These are phyloP conservation scores for Amphiprion ocellaris DNA, from an alignment of 2,113 vertebrate species.

Conservation along the genomic window DNA sequence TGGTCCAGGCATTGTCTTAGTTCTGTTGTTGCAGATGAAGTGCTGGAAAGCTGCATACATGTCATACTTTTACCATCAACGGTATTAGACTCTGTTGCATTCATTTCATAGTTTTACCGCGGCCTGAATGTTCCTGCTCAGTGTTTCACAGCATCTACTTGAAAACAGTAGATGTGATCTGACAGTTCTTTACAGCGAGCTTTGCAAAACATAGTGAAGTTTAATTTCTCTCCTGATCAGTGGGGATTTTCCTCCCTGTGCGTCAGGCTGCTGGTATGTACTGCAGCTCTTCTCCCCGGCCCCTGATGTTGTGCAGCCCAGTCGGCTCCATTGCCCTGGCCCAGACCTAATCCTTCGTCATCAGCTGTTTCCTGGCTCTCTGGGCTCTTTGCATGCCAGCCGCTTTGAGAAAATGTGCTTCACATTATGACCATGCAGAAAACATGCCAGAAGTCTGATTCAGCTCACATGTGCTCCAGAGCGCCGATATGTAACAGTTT, in stretches of 20 bases:
- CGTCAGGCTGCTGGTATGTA: slow-evolving; percentile 75
- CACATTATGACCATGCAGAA: slow-evolving; percentile 80
- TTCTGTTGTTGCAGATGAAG: slow-evolving; percentile 44
- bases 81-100: slow-evolving; percentile 21
- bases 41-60: slow-evolving; percentile 46
- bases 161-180: slow-evolving; percentile 6
- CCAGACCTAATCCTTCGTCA: slow-evolving; percentile 76
- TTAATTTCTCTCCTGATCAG: slow-evolving; percentile 37
- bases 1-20: slow-evolving; percentile 19
- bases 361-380: slow-evolving; percentile 83
- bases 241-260: slow-evolving; percentile 64
- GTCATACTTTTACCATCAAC: slow-evolving; percentile 54
- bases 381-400: slow-evolving; percentile 73
- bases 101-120: slow-evolving; percentile 39
- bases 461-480: slow-evolving; percentile 44
- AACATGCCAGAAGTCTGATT: slow-evolving; percentile 68
- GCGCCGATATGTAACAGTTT: slow-evolving; percentile 46
- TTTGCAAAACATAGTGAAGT: slow-evolving; percentile 39
- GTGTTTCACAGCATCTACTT: neutral
- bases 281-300: slow-evolving; percentile 37
- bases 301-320: slow-evolving; percentile 39
- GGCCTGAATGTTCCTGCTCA: neutral
- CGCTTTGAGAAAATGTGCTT: slow-evolving; percentile 79
- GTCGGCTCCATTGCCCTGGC: slow-evolving; percentile 56
- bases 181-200: slow-evolving; percentile 6